Evolutionary conservation across 2,797 vertebrate genomes (phyloP).

Genomic region (Coccyzus lansbergi): DNA sequence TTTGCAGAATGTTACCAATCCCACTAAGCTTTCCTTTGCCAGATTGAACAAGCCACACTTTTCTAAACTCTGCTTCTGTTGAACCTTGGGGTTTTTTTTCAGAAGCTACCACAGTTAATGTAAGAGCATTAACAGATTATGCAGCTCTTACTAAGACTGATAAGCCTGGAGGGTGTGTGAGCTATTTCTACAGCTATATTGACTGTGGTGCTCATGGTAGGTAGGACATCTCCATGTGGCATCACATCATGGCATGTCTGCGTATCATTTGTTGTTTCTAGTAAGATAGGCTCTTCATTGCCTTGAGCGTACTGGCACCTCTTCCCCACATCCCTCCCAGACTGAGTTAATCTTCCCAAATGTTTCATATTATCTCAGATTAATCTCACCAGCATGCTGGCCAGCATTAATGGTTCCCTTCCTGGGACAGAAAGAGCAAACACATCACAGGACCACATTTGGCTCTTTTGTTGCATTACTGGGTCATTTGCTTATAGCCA

Average conservation of each 20-base stretch:
- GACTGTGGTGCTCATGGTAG: background rate
- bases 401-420: background rate
- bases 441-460: background rate
- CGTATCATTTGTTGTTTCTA: background rate
- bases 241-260: accelerated
- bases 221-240: background rate
- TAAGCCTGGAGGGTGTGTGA: background rate
- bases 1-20: constrained; percentile 26
- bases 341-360: background rate
- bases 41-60: background rate
- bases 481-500: background rate
- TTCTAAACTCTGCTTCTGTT: background rate
- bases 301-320: accelerated
- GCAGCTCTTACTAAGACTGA: background rate
- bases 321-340: background rate
- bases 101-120: background rate
- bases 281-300: background rate
- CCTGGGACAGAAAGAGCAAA: background rate
- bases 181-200: background rate
- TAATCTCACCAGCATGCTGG: background rate
- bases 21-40: background rate
- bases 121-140: background rate
- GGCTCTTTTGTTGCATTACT: background rate
- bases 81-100: background rate
- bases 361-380: background rate